Base-by-base conservation (phyloP, 2,797 vertebrate genomes). In the Numenius phaeopus region DNA sequence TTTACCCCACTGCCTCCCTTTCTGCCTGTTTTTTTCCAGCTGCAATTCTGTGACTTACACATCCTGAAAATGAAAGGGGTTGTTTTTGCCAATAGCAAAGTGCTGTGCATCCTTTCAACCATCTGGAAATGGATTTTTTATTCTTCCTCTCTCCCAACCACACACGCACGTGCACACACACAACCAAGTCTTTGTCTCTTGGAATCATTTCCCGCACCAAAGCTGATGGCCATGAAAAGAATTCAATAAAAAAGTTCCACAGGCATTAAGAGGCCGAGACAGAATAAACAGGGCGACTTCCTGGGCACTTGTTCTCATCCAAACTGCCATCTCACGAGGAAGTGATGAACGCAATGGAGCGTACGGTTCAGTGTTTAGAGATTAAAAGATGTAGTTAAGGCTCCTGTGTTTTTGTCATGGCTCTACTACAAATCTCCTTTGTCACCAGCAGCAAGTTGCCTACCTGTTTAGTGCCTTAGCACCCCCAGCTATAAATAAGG, bases 81-180 rank as follows among this genome's bases (percentile, higher is more conserved):
- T 97, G 97, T 96, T 97, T 97, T 97, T 97, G 97, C 97, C 97
- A 97, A 97, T 91, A 94, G 75, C 61, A 76, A 89, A 97, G 95
- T 92, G 90, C 95, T 93, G 39, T 76, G 91, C 87, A 95, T 97
- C 95, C 96, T 96, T 95, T 93, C 94, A 96, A 57, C 97, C 97
- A 97, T 96, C 95, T 97, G 96, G 96, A 97, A 97, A 93, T 86
- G 71, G 89, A 83, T 89, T 83, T 96, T 96, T 97, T 94, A 96
- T 96, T 96, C 95, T 92, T 96, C 90, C 90, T 46, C 75, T 96
- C 90, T 90, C 84, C 62, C 85, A 91, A 4, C 59, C 89, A 88
- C 89, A 96, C 78, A 90, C 0, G 2, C 97, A 97, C 72, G 61
- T 97, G 92, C 87, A 54, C 76, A 65, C 78, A 75, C 88, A 91